phyloP scores from a whole-genome alignment of 2,888 invertebrate species.

The Ormia ochracea region DNA sequence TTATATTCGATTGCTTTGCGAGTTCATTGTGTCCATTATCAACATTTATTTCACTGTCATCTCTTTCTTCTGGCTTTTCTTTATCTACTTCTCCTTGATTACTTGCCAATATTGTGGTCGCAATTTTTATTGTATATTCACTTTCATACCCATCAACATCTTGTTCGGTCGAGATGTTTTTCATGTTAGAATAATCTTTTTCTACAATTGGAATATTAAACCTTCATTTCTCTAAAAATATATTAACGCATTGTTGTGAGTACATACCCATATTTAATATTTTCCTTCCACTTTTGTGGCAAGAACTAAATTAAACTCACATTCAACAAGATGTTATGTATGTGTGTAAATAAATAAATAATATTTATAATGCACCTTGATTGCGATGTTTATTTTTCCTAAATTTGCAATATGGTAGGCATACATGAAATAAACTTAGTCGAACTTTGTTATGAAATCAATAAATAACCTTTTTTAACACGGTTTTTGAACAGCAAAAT shows the following conservation, averaged over 20 bases:
- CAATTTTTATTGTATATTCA: constrained; percentile 9
- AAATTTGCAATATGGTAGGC: constrained; percentile 1
- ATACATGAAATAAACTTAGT: background rate
- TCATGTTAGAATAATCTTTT: constrained; percentile 21
- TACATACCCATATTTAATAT: constrained; percentile 42
- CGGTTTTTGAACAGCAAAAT: background rate
- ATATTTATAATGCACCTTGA: too few species aligned
- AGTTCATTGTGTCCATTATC: constrained; percentile 27
- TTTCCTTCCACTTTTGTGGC: background rate
- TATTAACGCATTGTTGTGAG: constrained; percentile 54
- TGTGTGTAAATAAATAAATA: too few species aligned
- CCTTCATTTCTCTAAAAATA: background rate
- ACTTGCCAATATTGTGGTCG: constrained; percentile 7
- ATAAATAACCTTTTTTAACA: background rate
- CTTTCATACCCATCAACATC: constrained; percentile 12
- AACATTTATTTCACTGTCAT: constrained; percentile 26
- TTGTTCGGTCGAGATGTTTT: background rate
- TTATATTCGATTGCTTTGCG: constrained; percentile 34
- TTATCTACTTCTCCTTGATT: background rate
- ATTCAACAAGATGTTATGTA: background rate
- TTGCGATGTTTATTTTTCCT: background rate
- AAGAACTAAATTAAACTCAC: background rate
- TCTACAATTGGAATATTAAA: constrained; percentile 42
- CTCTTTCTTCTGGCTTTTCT: background rate
- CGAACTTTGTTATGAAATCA: constrained; percentile 43